phyloP scores from a whole-genome alignment of 2,888 invertebrate genomes.

The Pachliopta kotzebuea region DNA sequence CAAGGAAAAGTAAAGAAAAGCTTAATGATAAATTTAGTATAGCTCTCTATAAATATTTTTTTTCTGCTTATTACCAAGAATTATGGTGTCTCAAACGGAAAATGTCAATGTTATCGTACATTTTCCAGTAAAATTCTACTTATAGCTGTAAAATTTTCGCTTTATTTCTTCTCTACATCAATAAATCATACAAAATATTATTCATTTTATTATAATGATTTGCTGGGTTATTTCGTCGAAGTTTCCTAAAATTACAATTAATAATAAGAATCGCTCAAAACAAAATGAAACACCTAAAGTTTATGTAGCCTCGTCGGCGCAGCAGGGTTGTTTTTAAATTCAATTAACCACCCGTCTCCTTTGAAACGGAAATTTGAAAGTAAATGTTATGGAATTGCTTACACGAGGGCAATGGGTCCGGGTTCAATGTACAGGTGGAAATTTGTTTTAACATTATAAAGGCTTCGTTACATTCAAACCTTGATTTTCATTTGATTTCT shows the following conservation, averaged over 20 bases:
- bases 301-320: slow-evolving; percentile 16
- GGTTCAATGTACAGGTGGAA: slow-evolving; percentile 13
- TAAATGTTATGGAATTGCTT: slow-evolving; percentile 28
- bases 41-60: slow-evolving; percentile 1
- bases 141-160: too few relatives aligned
- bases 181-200: not conserved
- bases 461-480: slow-evolving; percentile 10
- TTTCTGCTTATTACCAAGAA: not conserved
- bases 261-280: slow-evolving; percentile 7
- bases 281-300: slow-evolving; percentile 28
- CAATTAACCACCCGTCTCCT: slow-evolving; percentile 22
- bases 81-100: not conserved
- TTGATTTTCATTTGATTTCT: too few relatives aligned
- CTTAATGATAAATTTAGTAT: slow-evolving; percentile 1
- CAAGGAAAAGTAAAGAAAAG: slow-evolving; percentile 3
- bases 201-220: not conserved
- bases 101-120: not conserved
- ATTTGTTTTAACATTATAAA: slow-evolving; percentile 18
- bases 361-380: slow-evolving; percentile 25
- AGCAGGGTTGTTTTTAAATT: slow-evolving; percentile 27
- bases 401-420: slow-evolving; percentile 14
- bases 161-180: not conserved
- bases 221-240: not conserved
- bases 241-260: slow-evolving; percentile 7
- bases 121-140: too few relatives aligned